Percentiles rank a stretch among this genome's conserved stretches.
Evolutionary conservation across 2,797 vertebrate species (phyloP).

Genomic region (Myotis daubentonii): DNA sequence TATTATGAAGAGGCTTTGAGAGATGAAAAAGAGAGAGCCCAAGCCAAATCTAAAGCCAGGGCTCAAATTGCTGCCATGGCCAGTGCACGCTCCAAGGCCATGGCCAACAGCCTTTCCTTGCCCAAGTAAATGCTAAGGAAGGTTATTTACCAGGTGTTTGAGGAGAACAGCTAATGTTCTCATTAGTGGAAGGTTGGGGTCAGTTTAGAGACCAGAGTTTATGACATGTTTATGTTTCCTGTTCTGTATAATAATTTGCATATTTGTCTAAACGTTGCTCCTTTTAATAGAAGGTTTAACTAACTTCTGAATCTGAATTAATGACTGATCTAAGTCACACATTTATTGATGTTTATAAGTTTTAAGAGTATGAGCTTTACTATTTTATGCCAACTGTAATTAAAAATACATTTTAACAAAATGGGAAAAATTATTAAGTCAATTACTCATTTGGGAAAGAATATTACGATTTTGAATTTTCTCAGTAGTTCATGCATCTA

Average conservation of each 20-base stretch:
- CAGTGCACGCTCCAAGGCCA: neutral
- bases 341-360: neutral
- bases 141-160: neutral
- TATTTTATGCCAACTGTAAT: neutral
- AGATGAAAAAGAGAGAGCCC: slow-evolving; percentile 51
- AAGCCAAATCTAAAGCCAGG: slow-evolving; percentile 21
- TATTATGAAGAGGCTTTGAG: slow-evolving; percentile 14
- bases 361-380: slow-evolving; percentile 19
- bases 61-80: neutral
- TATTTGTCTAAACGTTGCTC: neutral
- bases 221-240: neutral
- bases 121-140: neutral
- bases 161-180: slow-evolving; percentile 16
- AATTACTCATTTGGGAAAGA: neutral
- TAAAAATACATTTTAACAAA: neutral
- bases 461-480: neutral
- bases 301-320: slow-evolving; percentile 30
- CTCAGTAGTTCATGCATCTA: neutral
- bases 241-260: neutral
- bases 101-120: neutral
- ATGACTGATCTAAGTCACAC: neutral
- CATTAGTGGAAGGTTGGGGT: neutral
- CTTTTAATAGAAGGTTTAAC: neutral
- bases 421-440: neutral
- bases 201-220: neutral